Evolutionary conservation across 2,113 vertebrate species (phyloP), one percentile per base, ranked within the genome.

Genomic region (Pholis gunnellus): DNA sequence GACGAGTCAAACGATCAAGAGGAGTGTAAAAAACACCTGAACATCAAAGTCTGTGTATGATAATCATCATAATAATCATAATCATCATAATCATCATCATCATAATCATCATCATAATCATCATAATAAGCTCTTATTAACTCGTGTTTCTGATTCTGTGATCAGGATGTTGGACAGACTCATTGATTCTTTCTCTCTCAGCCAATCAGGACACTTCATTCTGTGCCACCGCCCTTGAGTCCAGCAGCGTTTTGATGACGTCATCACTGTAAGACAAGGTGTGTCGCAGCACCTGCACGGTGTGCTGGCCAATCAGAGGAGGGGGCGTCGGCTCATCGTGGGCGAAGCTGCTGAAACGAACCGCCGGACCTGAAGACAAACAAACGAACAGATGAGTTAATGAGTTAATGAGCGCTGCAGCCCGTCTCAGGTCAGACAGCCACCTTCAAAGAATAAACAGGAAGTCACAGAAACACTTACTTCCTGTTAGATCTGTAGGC

Each of bases 301-400:
- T 99, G 69, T 99, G 97, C 84, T 99, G 97, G 22, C 97, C 97
- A 67, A 97, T 88, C 85, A 98, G 81, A 44, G 98, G 98, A 70
- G 97, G 97, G 0, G 97, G 95, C 20, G 76, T 93, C 1, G 96
- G 94, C 56, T 92, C 78, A 5, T 82, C 84, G n/a, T 91, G 85
- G 72, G 88, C 50, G 94, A 98, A 98, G 87, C 94, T 94, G 93
- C 95, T 98, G 93, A 96, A 99, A 64, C 95, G 95, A 69, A 98
- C 97, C 44, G 96, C 97, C 18, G 97, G 97, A 70, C 98, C 98
- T 99, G 93, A 70, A 52, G 6, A n/a, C 13, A 46, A 17, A 46
- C 2, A 46, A 17, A 46, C 15, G 17, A 10, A 22, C 18, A 52
- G 9, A 52, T 6, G 34, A 34, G n/a, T n/a, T n/a, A n/a, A n/a